Percentiles rank a stretch among this genome's conserved stretches.
phyloP scores from a whole-genome alignment of 2,113 vertebrate genomes.

The Anarrhichthys ocellatus region DNA sequence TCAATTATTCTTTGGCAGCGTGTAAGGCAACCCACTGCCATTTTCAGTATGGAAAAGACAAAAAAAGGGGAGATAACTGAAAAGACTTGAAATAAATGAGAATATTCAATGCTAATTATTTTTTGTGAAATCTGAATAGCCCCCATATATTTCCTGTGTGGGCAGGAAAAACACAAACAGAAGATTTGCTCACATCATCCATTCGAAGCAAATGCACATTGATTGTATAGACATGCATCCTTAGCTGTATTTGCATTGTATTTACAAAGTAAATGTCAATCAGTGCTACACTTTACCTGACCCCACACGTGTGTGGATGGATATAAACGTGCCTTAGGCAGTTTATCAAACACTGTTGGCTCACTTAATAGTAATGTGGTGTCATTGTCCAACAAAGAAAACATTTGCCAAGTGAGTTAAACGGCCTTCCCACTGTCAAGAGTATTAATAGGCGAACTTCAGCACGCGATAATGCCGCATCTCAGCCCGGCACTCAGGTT shows the following conservation, averaged over 20 bases:
- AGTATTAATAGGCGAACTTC: constrained; percentile 26
- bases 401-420: constrained; percentile 25
- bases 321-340: constrained; percentile 50
- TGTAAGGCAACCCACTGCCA: not conserved
- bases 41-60: not conserved
- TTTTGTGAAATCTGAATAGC: constrained; percentile 40
- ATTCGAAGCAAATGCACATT: constrained; percentile 60
- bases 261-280: constrained; percentile 70
- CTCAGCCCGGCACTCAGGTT: constrained; percentile 12
- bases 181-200: constrained; percentile 59
- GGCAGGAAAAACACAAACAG: constrained; percentile 55
- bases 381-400: constrained; percentile 36
- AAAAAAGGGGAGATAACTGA: not conserved
- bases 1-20: constrained; percentile 19
- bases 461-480: constrained; percentile 34
- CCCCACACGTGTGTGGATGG: constrained; percentile 13
- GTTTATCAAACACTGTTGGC: constrained; percentile 18
- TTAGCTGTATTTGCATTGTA: constrained; percentile 62
- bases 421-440: constrained; percentile 13
- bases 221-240: constrained; percentile 52
- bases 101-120: constrained; percentile 46
- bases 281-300: constrained; percentile 49
- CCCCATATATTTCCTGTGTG: constrained; percentile 47
- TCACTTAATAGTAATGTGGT: constrained; percentile 10
- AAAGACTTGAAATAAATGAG: constrained; percentile 22